Evolutionary conservation across 2,113 vertebrate genomes (phyloP), one percentile per base, ranked within the genome.

Genomic region (Phalacrocorax brasilianus): DNA sequence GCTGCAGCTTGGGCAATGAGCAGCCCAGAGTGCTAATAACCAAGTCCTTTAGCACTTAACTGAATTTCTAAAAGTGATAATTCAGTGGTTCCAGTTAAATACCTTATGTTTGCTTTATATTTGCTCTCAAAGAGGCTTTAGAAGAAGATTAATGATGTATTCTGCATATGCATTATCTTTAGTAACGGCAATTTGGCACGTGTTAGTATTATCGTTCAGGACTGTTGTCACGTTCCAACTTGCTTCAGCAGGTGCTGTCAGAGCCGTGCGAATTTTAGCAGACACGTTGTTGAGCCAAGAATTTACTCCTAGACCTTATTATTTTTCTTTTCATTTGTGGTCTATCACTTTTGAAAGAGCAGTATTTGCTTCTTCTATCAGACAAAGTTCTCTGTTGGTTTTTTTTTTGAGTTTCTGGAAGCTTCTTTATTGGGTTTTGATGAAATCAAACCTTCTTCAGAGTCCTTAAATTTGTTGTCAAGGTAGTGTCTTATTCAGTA

Each of bases 321-420:
- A 20, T 20, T 68, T 86, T 78, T 73, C 24, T 82, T 62, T 49
- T 77, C 33, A 67, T 84, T 86, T 62, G 44, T 42, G 5, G 38
- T 71, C 91, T 92, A 77, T 71, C 6, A 44, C 93, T 91, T 89
- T 74, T 93, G 66, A 68, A 95, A 82, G 74, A 91, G 19, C 9
- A 71, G 23, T 30, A 52, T 90, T 91, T 88, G 30, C 20, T 70
- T 90, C 21, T 76, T 93, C 16, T 26, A 63, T 35, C 11, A 40
- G 33, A 65, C 3, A 68, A 74, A 62, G 6, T 42, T 85, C 3
- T 59, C 21, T n/a, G n/a, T n/a, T n/a, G n/a, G n/a, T n/a, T n/a
- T n/a, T n/a, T n/a, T n/a, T n/a, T 67, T 26, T 38, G 18, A 15
- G 14, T 62, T 90, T 90, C 4, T 6, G 27, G 28, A 71, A 81